A percentile compares a stretch with the other conserved stretches of the same genome.
Evolutionary conservation across 1,140 invertebrate genomes (phyloP).

Genomic region (Elysia chlorotica): DNA sequence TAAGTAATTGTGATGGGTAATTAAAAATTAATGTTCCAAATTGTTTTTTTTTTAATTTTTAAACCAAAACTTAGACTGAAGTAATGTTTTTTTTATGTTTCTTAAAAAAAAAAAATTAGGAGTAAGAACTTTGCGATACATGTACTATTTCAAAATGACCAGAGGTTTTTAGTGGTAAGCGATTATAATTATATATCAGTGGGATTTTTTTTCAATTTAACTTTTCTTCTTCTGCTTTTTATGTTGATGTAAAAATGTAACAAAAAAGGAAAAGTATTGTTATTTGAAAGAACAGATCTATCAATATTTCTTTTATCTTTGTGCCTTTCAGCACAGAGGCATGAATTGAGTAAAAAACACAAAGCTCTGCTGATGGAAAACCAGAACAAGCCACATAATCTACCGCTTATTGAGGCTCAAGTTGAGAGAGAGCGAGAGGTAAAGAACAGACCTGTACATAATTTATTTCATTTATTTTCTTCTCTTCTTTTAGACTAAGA

Average conservation of each 20-base stretch:
- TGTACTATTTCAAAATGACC: background rate
- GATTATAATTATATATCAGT: too few relatives aligned
- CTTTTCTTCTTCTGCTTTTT: background rate
- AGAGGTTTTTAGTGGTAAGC: too few relatives aligned
- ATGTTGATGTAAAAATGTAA: background rate
- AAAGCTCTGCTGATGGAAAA: slow-evolving; percentile 52
- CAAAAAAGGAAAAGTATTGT: background rate
- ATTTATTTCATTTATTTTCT: background rate
- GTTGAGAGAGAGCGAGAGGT: slow-evolving; percentile 46
- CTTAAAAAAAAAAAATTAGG: too few relatives aligned
- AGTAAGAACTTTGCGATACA: too few relatives aligned
- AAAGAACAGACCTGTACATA: too few relatives aligned
- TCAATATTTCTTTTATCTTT: background rate
- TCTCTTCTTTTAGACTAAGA: too few relatives aligned
- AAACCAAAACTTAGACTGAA: too few relatives aligned
- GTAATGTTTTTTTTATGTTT: too few relatives aligned
- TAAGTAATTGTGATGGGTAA: too few relatives aligned
- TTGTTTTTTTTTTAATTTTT: background rate
- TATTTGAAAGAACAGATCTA: background rate
- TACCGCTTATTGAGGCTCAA: slow-evolving; percentile 46
- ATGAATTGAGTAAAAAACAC: slow-evolving; percentile 69
- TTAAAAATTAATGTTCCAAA: too few relatives aligned
- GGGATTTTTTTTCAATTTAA: background rate
- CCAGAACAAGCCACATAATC: slow-evolving; percentile 52
- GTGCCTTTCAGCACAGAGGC: slow-evolving; percentile 69